phyloP scores from a whole-genome alignment of 1,140 invertebrate species.

The Acromyrmex echinatior region DNA sequence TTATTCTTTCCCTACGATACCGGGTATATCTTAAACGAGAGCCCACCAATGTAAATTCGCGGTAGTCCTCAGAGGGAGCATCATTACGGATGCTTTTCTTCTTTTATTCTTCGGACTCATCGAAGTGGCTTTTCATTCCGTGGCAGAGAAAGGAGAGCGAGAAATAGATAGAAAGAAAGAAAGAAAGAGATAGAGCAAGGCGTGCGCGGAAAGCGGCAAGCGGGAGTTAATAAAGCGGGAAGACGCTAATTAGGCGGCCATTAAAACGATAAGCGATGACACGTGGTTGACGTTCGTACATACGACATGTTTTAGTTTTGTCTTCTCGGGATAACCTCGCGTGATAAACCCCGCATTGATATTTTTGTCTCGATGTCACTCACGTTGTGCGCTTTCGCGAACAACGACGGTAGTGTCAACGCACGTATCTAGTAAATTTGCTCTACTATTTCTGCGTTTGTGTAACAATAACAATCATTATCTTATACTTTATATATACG shows the following conservation, averaged over 20 bases:
- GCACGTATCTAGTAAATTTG: conserved; percentile 50
- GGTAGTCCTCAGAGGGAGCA: conserved; percentile 11
- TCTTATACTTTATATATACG: not conserved
- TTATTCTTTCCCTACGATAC: conserved; percentile 3
- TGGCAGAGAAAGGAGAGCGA: not conserved
- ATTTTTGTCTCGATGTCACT: conserved; percentile 58
- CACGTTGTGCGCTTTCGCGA: conserved; percentile 65
- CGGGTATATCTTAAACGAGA: conserved; percentile 37
- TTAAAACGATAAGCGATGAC: conserved; percentile 85
- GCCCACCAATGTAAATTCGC: conserved; percentile 42
- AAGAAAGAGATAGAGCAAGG: not conserved
- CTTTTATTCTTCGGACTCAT: conserved; percentile 49
- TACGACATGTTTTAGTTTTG: conserved; percentile 85
- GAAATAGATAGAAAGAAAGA: not conserved
- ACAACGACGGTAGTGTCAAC: conserved; percentile 77
- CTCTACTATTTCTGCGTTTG: not conserved
- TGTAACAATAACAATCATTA: conserved; percentile 4
- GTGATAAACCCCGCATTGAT: conserved; percentile 80
- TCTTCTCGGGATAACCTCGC: conserved; percentile 84
- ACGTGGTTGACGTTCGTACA: conserved; percentile 82
- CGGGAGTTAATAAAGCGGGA: conserved; percentile 66
- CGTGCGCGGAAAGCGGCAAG: conserved; percentile 3
- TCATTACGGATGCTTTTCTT: conserved; percentile 35
- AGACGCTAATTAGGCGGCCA: conserved; percentile 85
- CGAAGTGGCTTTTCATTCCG: conserved; percentile 52